Evolutionary conservation across 2,113 vertebrate genomes (phyloP).

Genomic region (Budorcas taxicolor): DNA sequence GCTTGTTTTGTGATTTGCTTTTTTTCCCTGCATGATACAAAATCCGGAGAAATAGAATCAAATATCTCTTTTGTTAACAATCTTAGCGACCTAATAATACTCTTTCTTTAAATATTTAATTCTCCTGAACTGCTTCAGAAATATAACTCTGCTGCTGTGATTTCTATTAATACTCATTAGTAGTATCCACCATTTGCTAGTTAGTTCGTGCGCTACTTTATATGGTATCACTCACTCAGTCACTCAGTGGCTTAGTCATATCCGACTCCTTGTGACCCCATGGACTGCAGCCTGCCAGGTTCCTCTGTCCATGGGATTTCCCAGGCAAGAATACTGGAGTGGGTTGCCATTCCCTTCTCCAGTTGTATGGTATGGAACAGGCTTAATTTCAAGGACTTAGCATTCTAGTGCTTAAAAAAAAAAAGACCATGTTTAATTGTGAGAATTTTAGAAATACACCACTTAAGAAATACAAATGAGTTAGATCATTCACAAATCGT

Average conservation of each 20-base stretch:
- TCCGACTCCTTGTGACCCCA: accelerated
- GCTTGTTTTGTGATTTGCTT: neutral
- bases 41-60: neutral
- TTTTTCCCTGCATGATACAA: neutral
- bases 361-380: neutral
- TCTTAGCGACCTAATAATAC: neutral
- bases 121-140: neutral
- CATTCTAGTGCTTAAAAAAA: neutral
- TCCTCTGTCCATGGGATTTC: neutral
- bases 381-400: neutral
- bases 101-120: neutral
- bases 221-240: neutral
- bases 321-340: neutral
- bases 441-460: conserved; percentile 18
- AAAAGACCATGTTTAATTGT: neutral
- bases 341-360: neutral
- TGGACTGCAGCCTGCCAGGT: neutral
- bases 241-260: neutral
- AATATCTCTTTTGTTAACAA: neutral
- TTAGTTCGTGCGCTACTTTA: neutral
- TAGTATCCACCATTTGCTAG: neutral
- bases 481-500: neutral
- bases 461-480: neutral
- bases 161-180: neutral
- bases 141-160: neutral